phyloP scores from a whole-genome alignment of 2,888 invertebrate species.

The Synergus umbraculus region DNA sequence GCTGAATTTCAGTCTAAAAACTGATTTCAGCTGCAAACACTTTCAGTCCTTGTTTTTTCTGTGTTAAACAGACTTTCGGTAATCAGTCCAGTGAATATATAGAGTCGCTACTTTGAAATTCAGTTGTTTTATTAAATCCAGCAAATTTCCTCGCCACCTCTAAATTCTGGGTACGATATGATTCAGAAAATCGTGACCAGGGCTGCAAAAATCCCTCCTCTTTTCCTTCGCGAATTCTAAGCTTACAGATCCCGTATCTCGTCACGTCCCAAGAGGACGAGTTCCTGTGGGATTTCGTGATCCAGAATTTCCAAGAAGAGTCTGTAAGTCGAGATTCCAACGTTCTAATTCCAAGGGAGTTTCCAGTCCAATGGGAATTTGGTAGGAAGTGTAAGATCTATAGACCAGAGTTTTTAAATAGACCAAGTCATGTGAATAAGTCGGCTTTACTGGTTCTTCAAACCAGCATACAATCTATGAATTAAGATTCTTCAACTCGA shows the following conservation, averaged over 20 bases:
- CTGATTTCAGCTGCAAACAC: no score
- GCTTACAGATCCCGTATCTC: constrained; percentile 28
- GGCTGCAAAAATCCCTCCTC: constrained; percentile 17
- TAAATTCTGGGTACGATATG: constrained; percentile 22
- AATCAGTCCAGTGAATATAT: neutral
- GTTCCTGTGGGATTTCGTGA: constrained; percentile 40
- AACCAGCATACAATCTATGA: neutral
- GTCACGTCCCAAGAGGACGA: constrained; percentile 37
- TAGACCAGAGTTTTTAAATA: neutral
- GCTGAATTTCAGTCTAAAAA: no score
- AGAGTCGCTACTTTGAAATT: neutral
- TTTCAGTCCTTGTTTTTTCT: no score
- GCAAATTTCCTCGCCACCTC: neutral
- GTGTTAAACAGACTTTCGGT: no score
- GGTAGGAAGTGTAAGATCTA: constrained; percentile 9
- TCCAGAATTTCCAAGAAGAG: constrained; percentile 34
- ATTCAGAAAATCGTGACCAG: constrained; percentile 36
- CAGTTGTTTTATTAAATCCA: constrained; percentile 12
- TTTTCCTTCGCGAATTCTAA: constrained; percentile 21
- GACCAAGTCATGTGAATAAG: neutral
- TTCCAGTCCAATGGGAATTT: neutral
- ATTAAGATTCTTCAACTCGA: neutral
- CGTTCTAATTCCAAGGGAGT: constrained; percentile 31
- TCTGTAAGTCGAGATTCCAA: constrained; percentile 33
- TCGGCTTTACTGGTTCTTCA: neutral